phyloP scores from a whole-genome alignment of 2,888 invertebrate species.

The Ectemnius lituratus region DNA sequence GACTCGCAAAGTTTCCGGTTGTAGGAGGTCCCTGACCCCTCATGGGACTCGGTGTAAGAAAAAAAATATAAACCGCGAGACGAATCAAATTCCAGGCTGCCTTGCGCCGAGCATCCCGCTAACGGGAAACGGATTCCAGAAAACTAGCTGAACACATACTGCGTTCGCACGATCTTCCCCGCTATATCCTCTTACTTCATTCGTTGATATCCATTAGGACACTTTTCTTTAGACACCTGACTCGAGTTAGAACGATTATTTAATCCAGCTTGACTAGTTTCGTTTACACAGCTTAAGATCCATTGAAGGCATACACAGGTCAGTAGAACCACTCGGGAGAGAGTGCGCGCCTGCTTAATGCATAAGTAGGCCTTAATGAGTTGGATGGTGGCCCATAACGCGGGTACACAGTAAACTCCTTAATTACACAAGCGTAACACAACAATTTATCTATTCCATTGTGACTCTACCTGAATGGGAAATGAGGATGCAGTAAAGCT shows the following conservation, averaged over 20 bases:
- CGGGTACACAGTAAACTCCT: too few species aligned
- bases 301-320: not conserved
- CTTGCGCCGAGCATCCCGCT: constrained; percentile 36
- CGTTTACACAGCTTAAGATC: not conserved
- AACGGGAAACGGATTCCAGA: constrained; percentile 64
- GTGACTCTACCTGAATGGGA: too few species aligned
- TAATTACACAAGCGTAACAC: too few species aligned
- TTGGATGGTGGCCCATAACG: too few species aligned
- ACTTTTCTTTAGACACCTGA: not conserved
- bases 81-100: constrained; percentile 44
- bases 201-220: constrained; percentile 12
- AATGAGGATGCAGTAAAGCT: too few species aligned
- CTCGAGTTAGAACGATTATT: not conserved
- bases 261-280: not conserved
- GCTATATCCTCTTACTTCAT: not conserved
- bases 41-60: constrained; percentile 10
- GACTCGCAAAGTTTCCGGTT: constrained; percentile 21
- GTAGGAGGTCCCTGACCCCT: constrained; percentile 11
- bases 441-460: too few species aligned
- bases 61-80: constrained; percentile 35
- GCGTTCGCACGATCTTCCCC: constrained; percentile 29
- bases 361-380: too few species aligned
- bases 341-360: too few species aligned
- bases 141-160: constrained; percentile 52
- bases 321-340: not conserved